phyloP scores from a whole-genome alignment of 2,797 vertebrate genomes.

The Adrianichthys oophorus region DNA sequence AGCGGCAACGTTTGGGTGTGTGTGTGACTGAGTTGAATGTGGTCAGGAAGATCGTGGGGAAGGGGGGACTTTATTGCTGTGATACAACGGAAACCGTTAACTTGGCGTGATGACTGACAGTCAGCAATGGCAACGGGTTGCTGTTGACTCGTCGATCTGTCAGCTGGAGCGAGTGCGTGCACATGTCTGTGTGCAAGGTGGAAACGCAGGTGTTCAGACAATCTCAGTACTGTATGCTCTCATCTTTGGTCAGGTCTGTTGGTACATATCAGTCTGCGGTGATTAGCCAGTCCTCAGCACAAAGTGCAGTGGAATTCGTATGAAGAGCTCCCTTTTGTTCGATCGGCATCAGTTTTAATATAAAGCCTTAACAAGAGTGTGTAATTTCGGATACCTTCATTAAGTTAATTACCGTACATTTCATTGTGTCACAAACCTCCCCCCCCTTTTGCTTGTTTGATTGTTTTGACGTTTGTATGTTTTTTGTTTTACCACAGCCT shows the following conservation, averaged over 20 bases:
- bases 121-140: conserved; percentile 29
- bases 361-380: conserved; percentile 70
- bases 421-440: conserved; percentile 50
- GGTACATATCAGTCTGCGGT: conserved; percentile 68
- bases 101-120: conserved; percentile 45
- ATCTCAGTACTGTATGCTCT: conserved; percentile 70
- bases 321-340: conserved; percentile 31
- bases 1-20: conserved; percentile 34
- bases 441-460: conserved; percentile 5
- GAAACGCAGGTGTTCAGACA: conserved; percentile 64
- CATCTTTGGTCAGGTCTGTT: conserved; percentile 67
- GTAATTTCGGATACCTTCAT: conserved; percentile 56
- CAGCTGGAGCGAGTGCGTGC: conserved; percentile 41
- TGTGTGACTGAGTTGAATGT: conserved; percentile 16
- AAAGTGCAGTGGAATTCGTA: conserved; percentile 19
- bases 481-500: conserved; percentile 23
- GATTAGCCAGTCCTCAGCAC: conserved; percentile 38
- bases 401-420: conserved; percentile 51
- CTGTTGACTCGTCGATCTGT: conserved; percentile 30
- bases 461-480: conserved; percentile 35
- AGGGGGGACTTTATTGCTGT: conserved; percentile 26
- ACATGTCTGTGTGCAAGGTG: conserved; percentile 36
- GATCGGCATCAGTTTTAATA: conserved; percentile 59
- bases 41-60: conserved; percentile 4
- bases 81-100: conserved; percentile 40